phyloP scores from a whole-genome alignment of 2,797 vertebrate species.

The Smutsia temminckii region DNA sequence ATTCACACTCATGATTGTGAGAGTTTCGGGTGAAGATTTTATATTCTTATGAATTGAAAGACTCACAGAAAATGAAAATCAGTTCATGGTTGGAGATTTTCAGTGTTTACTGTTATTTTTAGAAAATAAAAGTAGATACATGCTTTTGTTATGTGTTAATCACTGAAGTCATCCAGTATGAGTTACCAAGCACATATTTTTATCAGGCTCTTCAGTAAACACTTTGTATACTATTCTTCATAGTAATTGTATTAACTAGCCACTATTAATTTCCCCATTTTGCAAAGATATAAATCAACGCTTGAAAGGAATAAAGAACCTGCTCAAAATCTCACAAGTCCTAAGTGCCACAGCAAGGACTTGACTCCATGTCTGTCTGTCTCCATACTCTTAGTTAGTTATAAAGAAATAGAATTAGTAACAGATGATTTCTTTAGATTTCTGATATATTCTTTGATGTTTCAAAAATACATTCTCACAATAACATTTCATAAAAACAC shows the following conservation, averaged over 20 bases:
- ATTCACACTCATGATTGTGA: neutral
- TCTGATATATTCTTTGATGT: neutral
- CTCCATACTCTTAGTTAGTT: neutral
- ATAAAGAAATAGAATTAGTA: neutral
- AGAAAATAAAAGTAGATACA: neutral
- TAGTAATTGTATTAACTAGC: neutral
- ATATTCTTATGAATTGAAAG: constrained; percentile 55
- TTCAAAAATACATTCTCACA: neutral
- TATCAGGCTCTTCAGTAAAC: neutral
- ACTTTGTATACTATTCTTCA: neutral
- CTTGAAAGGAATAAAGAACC: neutral
- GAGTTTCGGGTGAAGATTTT: constrained; percentile 14
- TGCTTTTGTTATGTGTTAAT: constrained; percentile 6
- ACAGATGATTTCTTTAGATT: neutral
- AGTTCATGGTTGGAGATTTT: neutral
- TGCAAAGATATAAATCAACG: neutral
- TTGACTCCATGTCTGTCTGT: neutral
- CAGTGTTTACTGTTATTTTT: neutral
- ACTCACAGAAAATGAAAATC: constrained; percentile 24
- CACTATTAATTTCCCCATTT: neutral
- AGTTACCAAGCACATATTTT: neutral
- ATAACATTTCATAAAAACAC: constrained; percentile 2
- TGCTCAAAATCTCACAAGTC: neutral
- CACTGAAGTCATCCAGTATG: neutral
- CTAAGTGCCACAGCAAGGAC: neutral